Evolutionary conservation across 2,113 vertebrate genomes (phyloP), one percentile per base, ranked within the genome.

Genomic region (Danio rerio): DNA sequence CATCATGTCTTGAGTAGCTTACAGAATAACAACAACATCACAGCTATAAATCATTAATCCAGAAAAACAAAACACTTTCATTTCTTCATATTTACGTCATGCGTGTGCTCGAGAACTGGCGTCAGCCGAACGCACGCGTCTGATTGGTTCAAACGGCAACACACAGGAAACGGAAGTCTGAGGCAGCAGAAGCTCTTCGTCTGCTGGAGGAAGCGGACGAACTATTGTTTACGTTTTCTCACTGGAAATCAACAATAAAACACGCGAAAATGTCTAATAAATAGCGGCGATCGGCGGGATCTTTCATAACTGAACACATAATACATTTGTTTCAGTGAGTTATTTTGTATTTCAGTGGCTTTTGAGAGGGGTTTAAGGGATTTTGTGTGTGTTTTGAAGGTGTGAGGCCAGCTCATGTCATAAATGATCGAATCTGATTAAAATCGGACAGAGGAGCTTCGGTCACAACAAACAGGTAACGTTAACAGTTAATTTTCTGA

Each of bases 151-250:
- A 43, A 9, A 42, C 50, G 5, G 42, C 53, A 59, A 15, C 31
- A 42, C 31, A 62, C 63, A 31, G 74, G 81, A 78, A 83, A 6
- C 81, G 74, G 81, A 83, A 83, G 55, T 52, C 12, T 7, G 31
- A 6, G 6, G 65, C 59, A 40, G 42, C 15, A 50, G 55, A 47
- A 18, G 58, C 15, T 76, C 15, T 55, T 11, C 21, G 61, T 72
- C 68, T 65, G 59, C 20, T 62, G 18, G 18, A 66, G 49, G 73
- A 68, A 56, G 73, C n/a, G 21, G 63, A 15, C 52, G 18, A 18
- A 77, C 63, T 65, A 78, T 78, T 78, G 42, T 59, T 49, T 83
- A 21, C 40, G 74, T 78, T 83, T 83, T 82, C n/a, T 78, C 6
- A 61, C 56, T 7, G 13, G 20, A 53, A 70, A 61, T 43, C 31